Evolutionary conservation across 1,140 invertebrate genomes (phyloP).

Genomic region (Conus ventricosus): DNA sequence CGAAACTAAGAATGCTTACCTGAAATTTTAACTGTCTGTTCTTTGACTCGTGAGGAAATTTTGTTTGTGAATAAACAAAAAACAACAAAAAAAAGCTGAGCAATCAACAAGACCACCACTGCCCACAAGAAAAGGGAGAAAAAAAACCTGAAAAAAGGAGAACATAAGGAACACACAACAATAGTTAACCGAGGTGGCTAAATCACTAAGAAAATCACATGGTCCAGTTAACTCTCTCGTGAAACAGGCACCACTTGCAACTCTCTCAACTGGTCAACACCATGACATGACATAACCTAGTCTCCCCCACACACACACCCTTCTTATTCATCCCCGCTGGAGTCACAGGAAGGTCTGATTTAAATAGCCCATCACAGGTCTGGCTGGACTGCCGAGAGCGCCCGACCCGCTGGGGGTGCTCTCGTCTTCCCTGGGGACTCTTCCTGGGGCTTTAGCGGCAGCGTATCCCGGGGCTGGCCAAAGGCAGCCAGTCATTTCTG

Average conservation of each 20-base stretch:
- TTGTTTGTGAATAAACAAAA: no score
- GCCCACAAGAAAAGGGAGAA: no score
- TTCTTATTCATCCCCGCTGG: background rate
- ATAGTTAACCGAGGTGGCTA: no score
- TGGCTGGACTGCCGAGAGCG: conserved; percentile 8
- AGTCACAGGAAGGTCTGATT: conserved; percentile 38
- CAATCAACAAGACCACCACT: no score
- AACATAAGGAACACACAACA: no score
- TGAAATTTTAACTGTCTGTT: no score
- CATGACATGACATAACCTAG: background rate
- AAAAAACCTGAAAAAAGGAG: no score
- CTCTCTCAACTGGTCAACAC: background rate
- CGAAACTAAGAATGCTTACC: no score
- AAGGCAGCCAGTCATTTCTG: conserved; percentile 64
- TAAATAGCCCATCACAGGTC: conserved; percentile 30
- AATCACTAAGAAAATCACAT: background rate
- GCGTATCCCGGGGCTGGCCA: conserved; percentile 60
- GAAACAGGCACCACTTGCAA: background rate
- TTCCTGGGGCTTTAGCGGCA: conserved; percentile 52
- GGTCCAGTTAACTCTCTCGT: background rate
- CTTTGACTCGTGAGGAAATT: no score
- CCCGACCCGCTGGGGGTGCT: conserved; percentile 19
- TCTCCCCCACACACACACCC: background rate
- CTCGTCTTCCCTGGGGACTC: conserved; percentile 28
- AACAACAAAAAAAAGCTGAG: no score